These are phyloP conservation scores for Tipula helvola DNA, from an alignment of 2,888 invertebrate species.

Conservation along the genomic window DNA sequence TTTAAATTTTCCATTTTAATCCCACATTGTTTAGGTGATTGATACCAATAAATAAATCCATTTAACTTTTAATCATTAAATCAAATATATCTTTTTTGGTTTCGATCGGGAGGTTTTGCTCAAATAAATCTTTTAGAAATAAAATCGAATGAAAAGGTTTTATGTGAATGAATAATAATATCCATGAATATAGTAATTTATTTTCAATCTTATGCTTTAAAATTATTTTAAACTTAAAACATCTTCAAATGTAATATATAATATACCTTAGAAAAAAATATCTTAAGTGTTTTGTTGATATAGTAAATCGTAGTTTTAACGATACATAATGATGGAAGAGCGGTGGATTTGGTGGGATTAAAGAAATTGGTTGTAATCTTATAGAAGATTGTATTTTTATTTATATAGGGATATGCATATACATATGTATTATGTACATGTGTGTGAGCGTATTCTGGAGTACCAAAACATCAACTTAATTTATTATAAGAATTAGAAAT, in stretches of 20 bases:
- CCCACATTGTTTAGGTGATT: not conserved
- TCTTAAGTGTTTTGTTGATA: not conserved
- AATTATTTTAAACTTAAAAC: not conserved
- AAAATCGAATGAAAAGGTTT: not conserved
- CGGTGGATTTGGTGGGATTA: not conserved
- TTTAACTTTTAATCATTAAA: not conserved
- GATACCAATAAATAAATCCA: not conserved
- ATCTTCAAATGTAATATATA: not conserved
- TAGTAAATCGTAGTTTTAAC: not conserved
- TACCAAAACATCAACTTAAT: not conserved
- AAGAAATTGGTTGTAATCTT: not conserved
- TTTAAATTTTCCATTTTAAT: not conserved
- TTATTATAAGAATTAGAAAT: not conserved
- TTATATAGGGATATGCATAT: not conserved
- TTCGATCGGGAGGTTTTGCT: not conserved
- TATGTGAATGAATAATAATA: not conserved
- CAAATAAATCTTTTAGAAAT: not conserved
- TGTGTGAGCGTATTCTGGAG: not conserved
- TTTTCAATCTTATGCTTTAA: not conserved
- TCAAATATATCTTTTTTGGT: not conserved
- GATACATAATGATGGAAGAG: not conserved
- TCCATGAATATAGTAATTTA: not conserved
- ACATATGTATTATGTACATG: not conserved
- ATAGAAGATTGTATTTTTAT: not conserved
- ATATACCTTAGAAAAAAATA: not conserved